Evolutionary conservation across 1,140 invertebrate genomes (phyloP).

Genomic region (Rhizoglyphus robini): DNA sequence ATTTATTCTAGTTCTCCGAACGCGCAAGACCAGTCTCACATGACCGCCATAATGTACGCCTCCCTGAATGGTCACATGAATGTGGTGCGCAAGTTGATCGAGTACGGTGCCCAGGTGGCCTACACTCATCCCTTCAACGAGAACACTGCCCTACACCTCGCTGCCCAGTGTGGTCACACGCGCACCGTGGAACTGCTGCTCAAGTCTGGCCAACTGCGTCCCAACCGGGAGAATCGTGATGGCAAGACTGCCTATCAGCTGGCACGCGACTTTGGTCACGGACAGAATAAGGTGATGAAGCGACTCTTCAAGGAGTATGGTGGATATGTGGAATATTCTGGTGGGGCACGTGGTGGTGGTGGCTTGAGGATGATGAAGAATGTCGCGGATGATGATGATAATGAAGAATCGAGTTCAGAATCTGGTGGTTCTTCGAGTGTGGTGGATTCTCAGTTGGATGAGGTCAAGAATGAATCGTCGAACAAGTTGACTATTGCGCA

Average conservation of each 20-base stretch:
- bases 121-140: background rate
- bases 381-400: too few species aligned
- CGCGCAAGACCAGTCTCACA: background rate
- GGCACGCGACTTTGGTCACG: constrained; percentile 12
- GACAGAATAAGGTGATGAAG: constrained; percentile 9
- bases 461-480: background rate
- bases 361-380: background rate
- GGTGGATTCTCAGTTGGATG: background rate
- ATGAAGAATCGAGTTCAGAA: background rate
- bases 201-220: background rate
- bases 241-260: background rate
- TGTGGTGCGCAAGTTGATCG: background rate
- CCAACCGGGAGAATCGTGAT: background rate
- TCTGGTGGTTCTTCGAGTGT: background rate
- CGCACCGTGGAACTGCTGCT: background rate
- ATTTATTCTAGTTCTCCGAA: background rate
- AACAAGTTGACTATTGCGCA: background rate
- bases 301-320: background rate
- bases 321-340: background rate
- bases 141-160: background rate
- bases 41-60: background rate
- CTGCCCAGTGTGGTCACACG: constrained; percentile 13
- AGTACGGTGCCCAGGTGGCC: background rate
- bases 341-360: background rate
- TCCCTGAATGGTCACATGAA: background rate